phyloP scores from a whole-genome alignment of 92 coral and sea anemone genomes.

The Ricordea florida region DNA sequence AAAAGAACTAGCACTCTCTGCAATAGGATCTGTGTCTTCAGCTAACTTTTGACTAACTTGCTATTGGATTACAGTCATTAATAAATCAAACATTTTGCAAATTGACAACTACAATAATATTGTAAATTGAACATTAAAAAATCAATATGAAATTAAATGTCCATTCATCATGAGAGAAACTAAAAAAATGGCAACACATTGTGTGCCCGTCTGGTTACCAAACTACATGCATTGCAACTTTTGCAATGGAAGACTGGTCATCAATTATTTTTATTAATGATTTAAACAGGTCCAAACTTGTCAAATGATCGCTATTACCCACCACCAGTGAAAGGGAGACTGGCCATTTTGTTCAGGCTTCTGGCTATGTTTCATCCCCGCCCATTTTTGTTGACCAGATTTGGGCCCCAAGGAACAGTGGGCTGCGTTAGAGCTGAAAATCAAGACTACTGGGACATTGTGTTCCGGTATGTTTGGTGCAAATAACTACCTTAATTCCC shows the following conservation, averaged over 20 bases:
- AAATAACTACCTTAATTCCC: too few species aligned
- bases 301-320: slow-evolving; percentile 82
- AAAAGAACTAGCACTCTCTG: too few species aligned
- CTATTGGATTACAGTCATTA: too few species aligned
- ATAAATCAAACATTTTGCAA: too few species aligned
- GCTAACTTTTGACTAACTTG: too few species aligned
- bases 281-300: slow-evolving; percentile 71
- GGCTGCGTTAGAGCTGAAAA: slow-evolving; percentile 88
- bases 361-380: slow-evolving; percentile 90
- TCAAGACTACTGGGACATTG: slow-evolving; percentile 75
- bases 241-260: not conserved
- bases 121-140: too few species aligned
- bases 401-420: slow-evolving; percentile 90
- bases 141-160: too few species aligned
- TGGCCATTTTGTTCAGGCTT: slow-evolving; percentile 68
- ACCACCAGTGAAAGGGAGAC: slow-evolving; percentile 68
- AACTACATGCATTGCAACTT: not conserved
- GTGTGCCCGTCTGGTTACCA: not conserved
- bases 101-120: too few species aligned
- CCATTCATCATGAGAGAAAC: too few species aligned
- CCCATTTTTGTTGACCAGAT: slow-evolving; percentile 83
- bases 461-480: slow-evolving; percentile 76
- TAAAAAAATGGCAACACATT: too few species aligned
- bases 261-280: not conserved
- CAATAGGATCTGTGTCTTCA: too few species aligned